These are phyloP conservation scores for Oxytorus armatus DNA, from an alignment of 2,888 invertebrate species.

Conservation along the genomic window DNA sequence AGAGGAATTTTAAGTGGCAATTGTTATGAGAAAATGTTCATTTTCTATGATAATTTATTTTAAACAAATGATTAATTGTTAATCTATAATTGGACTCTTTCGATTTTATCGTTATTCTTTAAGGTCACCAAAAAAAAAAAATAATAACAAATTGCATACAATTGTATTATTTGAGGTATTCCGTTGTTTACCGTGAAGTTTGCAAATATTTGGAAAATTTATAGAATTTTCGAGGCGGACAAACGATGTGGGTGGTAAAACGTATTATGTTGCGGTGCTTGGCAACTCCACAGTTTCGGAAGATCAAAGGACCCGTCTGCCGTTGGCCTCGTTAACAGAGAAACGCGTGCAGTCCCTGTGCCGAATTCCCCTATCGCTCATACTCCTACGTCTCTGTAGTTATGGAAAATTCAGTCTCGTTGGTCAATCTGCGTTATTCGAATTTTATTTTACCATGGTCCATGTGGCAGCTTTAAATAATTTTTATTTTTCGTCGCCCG, in stretches of 20 bases:
- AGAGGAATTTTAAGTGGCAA: too few relatives aligned
- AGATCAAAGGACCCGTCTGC: slow-evolving; percentile 70
- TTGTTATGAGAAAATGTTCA: too few relatives aligned
- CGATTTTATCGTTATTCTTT: not conserved
- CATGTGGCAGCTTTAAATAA: too few relatives aligned
- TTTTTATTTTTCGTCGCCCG: too few relatives aligned
- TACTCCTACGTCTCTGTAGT: not conserved
- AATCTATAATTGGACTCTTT: too few relatives aligned
- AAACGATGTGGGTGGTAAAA: slow-evolving; percentile 61
- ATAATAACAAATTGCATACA: not conserved
- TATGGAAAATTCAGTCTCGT: not conserved
- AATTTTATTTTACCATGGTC: too few relatives aligned
- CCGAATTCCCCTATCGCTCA: not conserved
- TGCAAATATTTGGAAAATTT: slow-evolving; percentile 50
- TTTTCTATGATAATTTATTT: not conserved
- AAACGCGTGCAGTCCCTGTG: slow-evolving; percentile 26
- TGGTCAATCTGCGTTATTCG: not conserved
- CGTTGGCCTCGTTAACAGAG: slow-evolving; percentile 65
- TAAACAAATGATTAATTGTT: not conserved
- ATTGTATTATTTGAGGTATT: slow-evolving; percentile 12
- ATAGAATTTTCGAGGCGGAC: slow-evolving; percentile 48
- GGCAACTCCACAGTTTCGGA: slow-evolving; percentile 60
- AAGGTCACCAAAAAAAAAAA: not conserved
- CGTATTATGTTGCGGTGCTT: slow-evolving; percentile 68
- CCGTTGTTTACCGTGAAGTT: not conserved